These are phyloP conservation scores for Dryobota labecula DNA, from an alignment of 2,888 invertebrate species.

Conservation along the genomic window DNA sequence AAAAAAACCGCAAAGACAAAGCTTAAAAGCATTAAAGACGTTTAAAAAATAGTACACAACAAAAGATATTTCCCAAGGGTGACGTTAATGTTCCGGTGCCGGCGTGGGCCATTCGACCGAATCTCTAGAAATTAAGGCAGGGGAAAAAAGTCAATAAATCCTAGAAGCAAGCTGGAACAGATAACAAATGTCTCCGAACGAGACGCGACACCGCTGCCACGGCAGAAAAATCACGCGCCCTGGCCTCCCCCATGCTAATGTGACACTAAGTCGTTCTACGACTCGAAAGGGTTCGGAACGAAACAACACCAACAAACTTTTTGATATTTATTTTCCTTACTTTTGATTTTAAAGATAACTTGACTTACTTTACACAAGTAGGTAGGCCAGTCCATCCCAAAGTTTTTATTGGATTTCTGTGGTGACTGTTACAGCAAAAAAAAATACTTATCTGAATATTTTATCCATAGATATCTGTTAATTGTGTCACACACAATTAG, in stretches of 20 bases:
- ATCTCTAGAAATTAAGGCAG: constrained; percentile 89
- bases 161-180: constrained; percentile 83
- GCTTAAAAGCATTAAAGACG: constrained; percentile 73
- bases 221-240: constrained; percentile 67
- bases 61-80: constrained; percentile 88
- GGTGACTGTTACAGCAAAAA: constrained; percentile 39
- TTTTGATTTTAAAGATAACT: constrained; percentile 69
- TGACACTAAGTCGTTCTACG: constrained; percentile 75
- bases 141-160: constrained; percentile 89
- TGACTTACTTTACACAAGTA: constrained; percentile 53
- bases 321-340: constrained; percentile 61
- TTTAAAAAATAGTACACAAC: constrained; percentile 86
- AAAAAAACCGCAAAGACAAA: constrained; percentile 60
- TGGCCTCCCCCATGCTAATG: constrained; percentile 71
- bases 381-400: constrained; percentile 53
- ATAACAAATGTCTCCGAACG: constrained; percentile 83
- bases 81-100: constrained; percentile 88
- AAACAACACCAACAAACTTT: constrained; percentile 66
- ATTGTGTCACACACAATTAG: background rate
- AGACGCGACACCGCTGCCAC: constrained; percentile 62
- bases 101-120: constrained; percentile 88
- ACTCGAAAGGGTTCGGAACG: constrained; percentile 72
- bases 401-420: constrained; percentile 69
- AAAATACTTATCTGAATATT: background rate
- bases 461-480: background rate